phyloP scores from a whole-genome alignment of 2,888 invertebrate genomes.

The Dasysyrphus albostriatus region DNA sequence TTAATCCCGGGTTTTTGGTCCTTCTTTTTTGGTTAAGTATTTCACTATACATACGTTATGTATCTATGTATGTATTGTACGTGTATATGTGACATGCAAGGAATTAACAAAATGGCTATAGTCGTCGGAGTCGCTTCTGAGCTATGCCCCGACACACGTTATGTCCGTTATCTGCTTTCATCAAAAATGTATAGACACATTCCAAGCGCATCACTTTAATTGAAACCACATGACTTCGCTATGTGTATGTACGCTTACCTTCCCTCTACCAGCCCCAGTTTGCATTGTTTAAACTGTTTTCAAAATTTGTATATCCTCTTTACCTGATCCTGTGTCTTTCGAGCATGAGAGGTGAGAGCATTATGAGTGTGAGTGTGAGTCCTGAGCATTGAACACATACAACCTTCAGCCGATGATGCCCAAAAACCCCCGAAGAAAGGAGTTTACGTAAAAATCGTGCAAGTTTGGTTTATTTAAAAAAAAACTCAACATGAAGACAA shows the following conservation, averaged over 20 bases:
- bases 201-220: constrained; percentile 57
- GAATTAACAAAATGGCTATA: constrained; percentile 61
- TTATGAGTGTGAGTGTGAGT: too few species aligned
- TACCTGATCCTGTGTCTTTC: neutral
- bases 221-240: constrained; percentile 58
- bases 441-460: constrained; percentile 3
- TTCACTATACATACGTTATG: neutral
- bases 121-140: neutral
- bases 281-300: constrained; percentile 32
- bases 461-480: constrained; percentile 16
- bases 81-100: neutral
- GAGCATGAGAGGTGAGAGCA: neutral
- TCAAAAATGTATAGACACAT: constrained; percentile 9
- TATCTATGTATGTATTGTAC: neutral
- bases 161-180: constrained; percentile 38
- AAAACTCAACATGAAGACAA: neutral
- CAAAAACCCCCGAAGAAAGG: constrained; percentile 6
- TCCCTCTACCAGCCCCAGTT: neutral
- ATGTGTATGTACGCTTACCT: too few species aligned
- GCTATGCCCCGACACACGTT: constrained; percentile 7
- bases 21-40: neutral
- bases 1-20: neutral
- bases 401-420: neutral
- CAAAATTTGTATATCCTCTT: constrained; percentile 19
- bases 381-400: neutral